These are phyloP conservation scores for Conops quadrifasciatus DNA, from an alignment of 2,888 invertebrate genomes.

Conservation along the genomic window DNA sequence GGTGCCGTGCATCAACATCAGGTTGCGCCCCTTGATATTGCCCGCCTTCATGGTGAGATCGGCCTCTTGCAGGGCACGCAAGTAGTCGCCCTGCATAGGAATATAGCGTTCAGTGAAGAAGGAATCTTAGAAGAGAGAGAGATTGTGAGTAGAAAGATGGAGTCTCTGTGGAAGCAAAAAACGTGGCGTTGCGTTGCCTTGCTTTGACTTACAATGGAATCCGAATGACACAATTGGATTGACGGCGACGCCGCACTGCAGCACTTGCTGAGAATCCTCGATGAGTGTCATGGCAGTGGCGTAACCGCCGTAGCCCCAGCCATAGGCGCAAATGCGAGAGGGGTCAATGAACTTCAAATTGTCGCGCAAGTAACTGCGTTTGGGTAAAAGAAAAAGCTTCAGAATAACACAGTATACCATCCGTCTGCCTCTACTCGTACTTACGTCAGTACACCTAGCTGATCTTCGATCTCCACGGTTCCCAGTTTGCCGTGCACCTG, in stretches of 20 bases:
- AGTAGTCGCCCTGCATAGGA: constrained; percentile 78
- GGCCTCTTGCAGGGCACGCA: constrained; percentile 76
- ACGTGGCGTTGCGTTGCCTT: too few species aligned
- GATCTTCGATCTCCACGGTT: constrained; percentile 80
- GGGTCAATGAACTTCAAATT: constrained; percentile 84
- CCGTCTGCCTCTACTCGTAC: constrained; percentile 47
- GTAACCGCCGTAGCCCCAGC: constrained; percentile 88
- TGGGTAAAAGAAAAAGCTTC: not conserved
- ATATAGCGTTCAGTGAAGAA: constrained; percentile 91
- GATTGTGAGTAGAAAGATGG: not conserved
- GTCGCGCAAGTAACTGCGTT: constrained; percentile 77
- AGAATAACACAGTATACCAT: not conserved
- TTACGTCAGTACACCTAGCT: constrained; percentile 74
- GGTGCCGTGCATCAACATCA: constrained; percentile 81
- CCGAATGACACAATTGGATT: constrained; percentile 88
- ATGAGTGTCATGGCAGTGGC: constrained; percentile 83
- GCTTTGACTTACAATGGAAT: constrained; percentile 73
- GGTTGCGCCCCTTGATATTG: constrained; percentile 74
- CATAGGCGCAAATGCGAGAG: constrained; percentile 83
- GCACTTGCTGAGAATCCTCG: constrained; percentile 77
- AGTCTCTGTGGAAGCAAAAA: constrained; percentile 9
- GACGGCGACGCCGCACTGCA: constrained; percentile 85
- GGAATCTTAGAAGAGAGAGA: constrained; percentile 72
- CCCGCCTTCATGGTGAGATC: constrained; percentile 83
- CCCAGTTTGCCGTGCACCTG: constrained; percentile 79